Conservation (phyloP, 1,140 invertebrate genomes). For the Drosophila quadrilineata region DNA sequence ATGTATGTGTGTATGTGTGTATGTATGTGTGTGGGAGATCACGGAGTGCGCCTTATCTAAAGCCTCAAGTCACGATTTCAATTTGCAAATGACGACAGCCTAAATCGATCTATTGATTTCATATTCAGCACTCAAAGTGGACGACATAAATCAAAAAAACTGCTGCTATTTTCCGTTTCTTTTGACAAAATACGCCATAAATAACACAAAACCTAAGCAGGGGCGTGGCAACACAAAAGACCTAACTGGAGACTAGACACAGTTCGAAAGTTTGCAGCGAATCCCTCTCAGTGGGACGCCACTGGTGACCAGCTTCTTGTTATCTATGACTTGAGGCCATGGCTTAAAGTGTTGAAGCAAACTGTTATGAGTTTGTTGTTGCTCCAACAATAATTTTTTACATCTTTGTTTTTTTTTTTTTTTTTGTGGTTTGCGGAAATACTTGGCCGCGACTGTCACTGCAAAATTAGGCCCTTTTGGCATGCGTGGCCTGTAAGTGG, state of each 20-base stretch:
- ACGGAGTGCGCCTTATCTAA: constrained; percentile 55
- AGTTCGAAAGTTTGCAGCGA: neutral
- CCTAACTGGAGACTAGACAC: neutral
- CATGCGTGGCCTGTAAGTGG: constrained; percentile 31
- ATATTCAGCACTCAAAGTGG: constrained; percentile 76
- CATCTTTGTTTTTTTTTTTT: too few relatives aligned
- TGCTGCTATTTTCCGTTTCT: too few relatives aligned
- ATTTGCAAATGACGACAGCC: constrained; percentile 64
- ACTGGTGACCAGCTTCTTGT: constrained; percentile 3
- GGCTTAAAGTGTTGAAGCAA: constrained; percentile 4
- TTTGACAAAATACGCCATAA: constrained; percentile 56
- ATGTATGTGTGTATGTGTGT: too few relatives aligned
- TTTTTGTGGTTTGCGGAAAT: constrained; percentile 42
- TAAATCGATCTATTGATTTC: constrained; percentile 76
- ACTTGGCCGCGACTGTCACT: constrained; percentile 32
- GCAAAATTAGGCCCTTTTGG: constrained; percentile 34
- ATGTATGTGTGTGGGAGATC: neutral
- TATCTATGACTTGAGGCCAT: neutral
- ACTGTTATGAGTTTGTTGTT: too few relatives aligned
- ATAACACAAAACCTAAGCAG: constrained; percentile 37
- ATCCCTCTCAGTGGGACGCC: neutral
- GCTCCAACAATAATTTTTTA: too few relatives aligned
- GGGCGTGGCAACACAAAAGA: neutral
- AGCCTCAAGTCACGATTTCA: constrained; percentile 76
- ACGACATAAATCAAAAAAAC: constrained; percentile 80